A percentile compares a stretch with the other conserved stretches of the same genome.
Evolutionary conservation across 1,140 invertebrate genomes (phyloP).

Genomic region (Lerema accius): DNA sequence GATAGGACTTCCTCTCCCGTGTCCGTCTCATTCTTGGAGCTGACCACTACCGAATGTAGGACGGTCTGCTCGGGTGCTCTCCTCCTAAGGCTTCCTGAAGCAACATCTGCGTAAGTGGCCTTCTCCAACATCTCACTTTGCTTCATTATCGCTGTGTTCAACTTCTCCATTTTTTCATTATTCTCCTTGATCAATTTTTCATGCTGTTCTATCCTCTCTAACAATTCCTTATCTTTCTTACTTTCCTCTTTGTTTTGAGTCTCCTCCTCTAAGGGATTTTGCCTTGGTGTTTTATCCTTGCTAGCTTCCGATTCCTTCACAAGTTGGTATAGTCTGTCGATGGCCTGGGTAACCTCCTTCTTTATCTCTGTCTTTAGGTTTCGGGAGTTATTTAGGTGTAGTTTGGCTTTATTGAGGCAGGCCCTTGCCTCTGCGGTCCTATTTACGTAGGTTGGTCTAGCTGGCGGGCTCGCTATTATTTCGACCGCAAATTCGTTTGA

Average conservation of each 20-base stretch:
- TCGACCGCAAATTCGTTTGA: too few relatives aligned
- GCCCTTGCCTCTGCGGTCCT: too few relatives aligned
- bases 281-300: too few relatives aligned
- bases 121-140: background rate
- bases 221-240: background rate
- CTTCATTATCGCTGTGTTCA: background rate
- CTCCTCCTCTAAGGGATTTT: too few relatives aligned
- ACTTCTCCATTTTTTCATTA: background rate
- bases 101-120: background rate
- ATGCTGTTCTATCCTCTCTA: constrained; percentile 1
- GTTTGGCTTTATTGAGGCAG: too few relatives aligned
- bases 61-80: background rate
- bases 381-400: too few relatives aligned
- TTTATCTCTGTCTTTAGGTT: too few relatives aligned
- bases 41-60: constrained; percentile 13
- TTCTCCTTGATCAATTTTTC: background rate
- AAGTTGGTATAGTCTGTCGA: too few relatives aligned
- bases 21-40: background rate
- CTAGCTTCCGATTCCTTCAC: too few relatives aligned
- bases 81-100: background rate
- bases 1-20: constrained; percentile 1
- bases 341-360: too few relatives aligned
- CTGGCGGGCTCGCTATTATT: too few relatives aligned
- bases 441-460: too few relatives aligned
- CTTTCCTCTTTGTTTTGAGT: background rate